These are phyloP conservation scores for Rhinoderma darwinii DNA, from an alignment of 2,113 vertebrate species.

Conservation along the genomic window DNA sequence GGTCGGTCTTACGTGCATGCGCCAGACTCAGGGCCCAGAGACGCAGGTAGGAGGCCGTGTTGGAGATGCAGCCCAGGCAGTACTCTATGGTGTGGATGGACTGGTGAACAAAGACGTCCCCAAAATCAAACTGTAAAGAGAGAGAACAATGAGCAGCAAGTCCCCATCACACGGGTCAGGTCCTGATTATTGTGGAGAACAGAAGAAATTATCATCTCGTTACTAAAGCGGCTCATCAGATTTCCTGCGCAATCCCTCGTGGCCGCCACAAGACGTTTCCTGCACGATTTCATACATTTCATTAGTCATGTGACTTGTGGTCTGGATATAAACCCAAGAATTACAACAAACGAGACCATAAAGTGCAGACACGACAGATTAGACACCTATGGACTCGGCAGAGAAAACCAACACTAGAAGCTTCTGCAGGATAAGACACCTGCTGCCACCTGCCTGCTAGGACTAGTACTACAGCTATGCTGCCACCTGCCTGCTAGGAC, in stretches of 20 bases:
- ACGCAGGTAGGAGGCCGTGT: slow-evolving; percentile 79
- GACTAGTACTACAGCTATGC: background rate
- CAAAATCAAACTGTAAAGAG: slow-evolving; percentile 74
- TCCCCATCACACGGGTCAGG: too few relatives aligned
- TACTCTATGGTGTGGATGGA: slow-evolving; percentile 81
- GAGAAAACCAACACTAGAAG: too few relatives aligned
- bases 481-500: background rate
- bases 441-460: too few relatives aligned
- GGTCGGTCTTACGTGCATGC: slow-evolving; percentile 75
- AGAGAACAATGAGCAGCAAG: background rate
- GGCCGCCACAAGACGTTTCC: too few relatives aligned
- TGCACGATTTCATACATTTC: too few relatives aligned
- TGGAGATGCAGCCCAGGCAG: slow-evolving; percentile 82
- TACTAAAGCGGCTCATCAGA: background rate
- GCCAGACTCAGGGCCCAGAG: slow-evolving; percentile 80
- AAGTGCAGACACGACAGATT: too few relatives aligned
- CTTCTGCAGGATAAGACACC: too few relatives aligned
- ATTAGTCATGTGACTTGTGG: too few relatives aligned
- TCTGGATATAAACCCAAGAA: too few relatives aligned
- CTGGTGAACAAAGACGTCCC: slow-evolving; percentile 77
- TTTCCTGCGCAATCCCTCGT: background rate
- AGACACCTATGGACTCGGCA: too few relatives aligned
- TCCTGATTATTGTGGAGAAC: too few relatives aligned
- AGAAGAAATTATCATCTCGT: background rate
- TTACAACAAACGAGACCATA: too few relatives aligned